Conservation (phyloP, 2,113 vertebrate species). For the Hipposideros armiger region DNA sequence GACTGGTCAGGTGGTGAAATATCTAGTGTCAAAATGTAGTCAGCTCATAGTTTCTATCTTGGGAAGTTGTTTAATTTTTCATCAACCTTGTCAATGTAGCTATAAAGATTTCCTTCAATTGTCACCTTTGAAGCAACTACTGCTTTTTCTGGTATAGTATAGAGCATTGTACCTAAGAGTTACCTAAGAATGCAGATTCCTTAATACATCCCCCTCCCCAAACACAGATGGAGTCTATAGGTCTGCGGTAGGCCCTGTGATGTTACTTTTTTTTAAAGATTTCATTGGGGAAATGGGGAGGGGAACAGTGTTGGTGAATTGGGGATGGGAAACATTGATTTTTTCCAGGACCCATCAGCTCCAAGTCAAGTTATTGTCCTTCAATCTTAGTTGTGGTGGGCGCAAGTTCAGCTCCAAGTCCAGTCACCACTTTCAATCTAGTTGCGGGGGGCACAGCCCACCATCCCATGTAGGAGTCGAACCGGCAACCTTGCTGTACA, state of each 20-base stretch:
- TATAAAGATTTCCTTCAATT: neutral
- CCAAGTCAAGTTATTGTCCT: too few relatives aligned
- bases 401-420: too few relatives aligned
- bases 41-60: slow-evolving; percentile 22
- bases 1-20: slow-evolving; percentile 24
- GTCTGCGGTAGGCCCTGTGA: neutral
- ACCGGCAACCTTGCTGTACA: too few relatives aligned
- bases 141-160: neutral
- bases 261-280: neutral
- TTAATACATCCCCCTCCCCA: neutral
- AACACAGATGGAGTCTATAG: neutral
- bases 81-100: neutral
- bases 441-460: too few relatives aligned
- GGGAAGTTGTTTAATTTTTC: neutral
- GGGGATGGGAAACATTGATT: too few relatives aligned
- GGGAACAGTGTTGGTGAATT: too few relatives aligned
- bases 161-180: neutral
- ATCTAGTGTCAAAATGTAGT: slow-evolving; percentile 52
- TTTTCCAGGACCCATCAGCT: too few relatives aligned
- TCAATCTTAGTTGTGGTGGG: too few relatives aligned
- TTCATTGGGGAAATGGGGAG: too few relatives aligned
- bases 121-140: neutral
- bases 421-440: too few relatives aligned
- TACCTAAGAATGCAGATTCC: slow-evolving; percentile 7
- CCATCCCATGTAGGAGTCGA: too few relatives aligned